phyloP scores from a whole-genome alignment of 2,888 invertebrate species.

The Bibio marci region DNA sequence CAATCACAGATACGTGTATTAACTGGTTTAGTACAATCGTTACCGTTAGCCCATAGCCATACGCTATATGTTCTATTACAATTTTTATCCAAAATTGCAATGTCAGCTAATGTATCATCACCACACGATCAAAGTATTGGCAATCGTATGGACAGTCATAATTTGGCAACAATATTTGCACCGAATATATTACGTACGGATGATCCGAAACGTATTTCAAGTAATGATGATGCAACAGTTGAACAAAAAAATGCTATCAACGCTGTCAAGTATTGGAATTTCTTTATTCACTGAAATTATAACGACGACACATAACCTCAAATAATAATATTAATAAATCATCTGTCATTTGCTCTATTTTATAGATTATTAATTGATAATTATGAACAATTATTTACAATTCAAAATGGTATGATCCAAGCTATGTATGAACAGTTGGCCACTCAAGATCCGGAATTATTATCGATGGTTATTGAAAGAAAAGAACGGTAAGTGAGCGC shows the following conservation, averaged over 20 bases:
- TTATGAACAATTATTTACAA: constrained; percentile 51
- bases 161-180: constrained; percentile 84
- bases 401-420: constrained; percentile 67
- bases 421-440: constrained; percentile 74
- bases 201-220: constrained; percentile 17
- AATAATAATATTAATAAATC: too few relatives aligned
- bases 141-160: constrained; percentile 88
- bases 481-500: constrained; percentile 7
- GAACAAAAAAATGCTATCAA: constrained; percentile 58
- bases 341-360: neutral
- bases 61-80: constrained; percentile 59
- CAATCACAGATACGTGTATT: constrained; percentile 68
- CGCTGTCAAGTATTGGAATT: constrained; percentile 45
- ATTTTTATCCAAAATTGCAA: constrained; percentile 64
- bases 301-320: too few relatives aligned
- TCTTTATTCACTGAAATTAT: neutral
- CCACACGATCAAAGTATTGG: constrained; percentile 31
- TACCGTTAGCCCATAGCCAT: constrained; percentile 78
- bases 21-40: constrained; percentile 64
- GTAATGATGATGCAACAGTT: constrained; percentile 13
- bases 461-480: constrained; percentile 43
- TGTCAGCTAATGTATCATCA: constrained; percentile 34
- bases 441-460: constrained; percentile 65
- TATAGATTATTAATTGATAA: constrained; percentile 49
- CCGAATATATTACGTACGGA: constrained; percentile 71